phyloP scores from a whole-genome alignment of 2,888 invertebrate genomes.

The Onchidella celtica region DNA sequence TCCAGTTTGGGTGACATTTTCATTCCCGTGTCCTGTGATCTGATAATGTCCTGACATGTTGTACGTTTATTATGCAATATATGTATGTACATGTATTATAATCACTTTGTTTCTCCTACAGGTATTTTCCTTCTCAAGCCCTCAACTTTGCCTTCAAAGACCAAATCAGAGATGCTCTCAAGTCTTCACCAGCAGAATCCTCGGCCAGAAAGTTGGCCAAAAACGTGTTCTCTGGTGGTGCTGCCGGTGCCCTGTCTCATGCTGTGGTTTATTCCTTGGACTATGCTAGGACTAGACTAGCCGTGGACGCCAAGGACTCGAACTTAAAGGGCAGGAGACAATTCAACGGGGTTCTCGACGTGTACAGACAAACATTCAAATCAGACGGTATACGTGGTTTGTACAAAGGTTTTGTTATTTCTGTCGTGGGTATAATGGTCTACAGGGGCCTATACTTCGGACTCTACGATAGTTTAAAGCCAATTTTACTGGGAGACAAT shows the following conservation, averaged over 20 bases:
- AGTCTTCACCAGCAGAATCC: constrained; percentile 68
- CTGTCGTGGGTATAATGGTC: constrained; percentile 78
- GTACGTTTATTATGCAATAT: too few species aligned
- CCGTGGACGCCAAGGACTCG: constrained; percentile 77
- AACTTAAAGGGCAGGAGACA: constrained; percentile 84
- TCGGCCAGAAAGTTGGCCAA: constrained; percentile 84
- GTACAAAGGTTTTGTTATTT: constrained; percentile 80
- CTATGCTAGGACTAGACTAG: constrained; percentile 78
- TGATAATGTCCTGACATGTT: too few species aligned
- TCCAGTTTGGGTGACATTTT: too few species aligned
- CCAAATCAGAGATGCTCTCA: constrained; percentile 92
- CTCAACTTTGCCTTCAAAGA: constrained; percentile 84
- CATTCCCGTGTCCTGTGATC: too few species aligned
- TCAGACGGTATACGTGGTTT: constrained; percentile 79
- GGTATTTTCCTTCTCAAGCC: constrained; percentile 82
- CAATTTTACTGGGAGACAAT: constrained; percentile 74
- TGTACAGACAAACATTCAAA: constrained; percentile 77
- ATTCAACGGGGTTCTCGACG: constrained; percentile 89
- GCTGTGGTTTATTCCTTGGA: constrained; percentile 80
- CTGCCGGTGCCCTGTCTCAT: constrained; percentile 79
- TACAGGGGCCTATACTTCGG: constrained; percentile 81
- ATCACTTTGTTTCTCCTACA: constrained; percentile 77
- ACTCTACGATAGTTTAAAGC: constrained; percentile 80
- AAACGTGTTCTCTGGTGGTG: constrained; percentile 83
- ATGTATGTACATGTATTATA: too few species aligned